Conservation (phyloP, 2,888 invertebrate genomes). For the Microctonus hyperodae region DNA sequence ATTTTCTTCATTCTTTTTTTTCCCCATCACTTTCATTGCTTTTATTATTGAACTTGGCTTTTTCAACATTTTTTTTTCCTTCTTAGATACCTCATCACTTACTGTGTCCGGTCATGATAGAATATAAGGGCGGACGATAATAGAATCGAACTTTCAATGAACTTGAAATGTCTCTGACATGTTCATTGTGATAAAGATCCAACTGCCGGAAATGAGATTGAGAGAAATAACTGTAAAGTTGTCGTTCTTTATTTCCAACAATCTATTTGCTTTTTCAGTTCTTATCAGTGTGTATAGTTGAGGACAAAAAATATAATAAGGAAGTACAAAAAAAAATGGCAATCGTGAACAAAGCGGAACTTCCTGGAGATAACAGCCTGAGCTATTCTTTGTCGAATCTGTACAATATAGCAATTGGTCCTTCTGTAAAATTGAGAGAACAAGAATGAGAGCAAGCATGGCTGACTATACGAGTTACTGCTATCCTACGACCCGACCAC, state of each 20-base stretch:
- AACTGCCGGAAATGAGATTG: slow-evolving; percentile 14
- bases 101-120: background rate
- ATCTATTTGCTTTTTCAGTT: background rate
- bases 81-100: slow-evolving; percentile 3
- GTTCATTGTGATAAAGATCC: slow-evolving; percentile 2
- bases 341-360: slow-evolving; percentile 8
- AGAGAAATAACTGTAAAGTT: slow-evolving; percentile 10
- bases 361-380: slow-evolving; percentile 13
- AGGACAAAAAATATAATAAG: background rate
- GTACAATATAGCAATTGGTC: slow-evolving; percentile 14
- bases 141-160: slow-evolving; percentile 10
- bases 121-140: background rate
- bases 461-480: background rate
- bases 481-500: background rate
- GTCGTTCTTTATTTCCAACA: background rate
- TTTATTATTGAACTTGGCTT: background rate
- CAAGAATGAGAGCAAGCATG: background rate
- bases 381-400: slow-evolving; percentile 9
- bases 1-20: background rate
- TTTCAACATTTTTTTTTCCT: slow-evolving; percentile 18
- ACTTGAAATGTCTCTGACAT: slow-evolving; percentile 4
- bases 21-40: slow-evolving; percentile 2
- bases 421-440: slow-evolving; percentile 4
- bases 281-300: background rate
- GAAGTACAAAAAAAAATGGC: background rate